Conservation (phyloP, 2,888 invertebrate genomes). For the Drosophila melanosoma region DNA sequence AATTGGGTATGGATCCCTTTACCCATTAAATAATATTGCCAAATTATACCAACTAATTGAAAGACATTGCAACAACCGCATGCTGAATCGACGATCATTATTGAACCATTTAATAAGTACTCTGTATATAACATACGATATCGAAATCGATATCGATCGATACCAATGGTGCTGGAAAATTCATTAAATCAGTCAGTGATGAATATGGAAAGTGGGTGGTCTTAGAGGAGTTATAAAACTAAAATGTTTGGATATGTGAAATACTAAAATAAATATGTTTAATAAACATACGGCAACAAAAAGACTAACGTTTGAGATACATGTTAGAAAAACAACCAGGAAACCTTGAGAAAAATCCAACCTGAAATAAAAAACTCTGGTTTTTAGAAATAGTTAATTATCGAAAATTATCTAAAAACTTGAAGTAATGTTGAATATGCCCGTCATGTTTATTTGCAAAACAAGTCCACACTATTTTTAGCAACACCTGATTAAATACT, state of each 20-base stretch:
- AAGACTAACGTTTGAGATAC: too few species aligned
- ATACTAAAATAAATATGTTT: too few species aligned
- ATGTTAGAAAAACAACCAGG: not conserved
- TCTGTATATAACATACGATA: not conserved
- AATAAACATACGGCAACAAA: too few species aligned
- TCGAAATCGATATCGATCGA: not conserved
- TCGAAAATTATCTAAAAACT: not conserved
- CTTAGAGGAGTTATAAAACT: too few species aligned
- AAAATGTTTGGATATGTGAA: too few species aligned
- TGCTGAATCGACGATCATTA: not conserved
- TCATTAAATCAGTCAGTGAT: not conserved
- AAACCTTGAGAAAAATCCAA: too few species aligned
- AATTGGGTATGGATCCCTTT: not conserved
- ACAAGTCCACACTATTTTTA: too few species aligned
- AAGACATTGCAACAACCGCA: not conserved
- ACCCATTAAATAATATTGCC: not conserved
- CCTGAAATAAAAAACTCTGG: too few species aligned
- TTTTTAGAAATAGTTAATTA: not conserved
- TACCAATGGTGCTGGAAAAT: not conserved
- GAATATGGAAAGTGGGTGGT: not conserved
- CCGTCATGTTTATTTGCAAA: too few species aligned
- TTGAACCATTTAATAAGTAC: not conserved
- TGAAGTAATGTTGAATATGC: not conserved
- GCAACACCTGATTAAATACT: too few species aligned
- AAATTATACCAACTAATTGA: not conserved